These are phyloP conservation scores for Gryllus bimaculatus DNA, from an alignment of 1,140 invertebrate genomes.

Conservation along the genomic window DNA sequence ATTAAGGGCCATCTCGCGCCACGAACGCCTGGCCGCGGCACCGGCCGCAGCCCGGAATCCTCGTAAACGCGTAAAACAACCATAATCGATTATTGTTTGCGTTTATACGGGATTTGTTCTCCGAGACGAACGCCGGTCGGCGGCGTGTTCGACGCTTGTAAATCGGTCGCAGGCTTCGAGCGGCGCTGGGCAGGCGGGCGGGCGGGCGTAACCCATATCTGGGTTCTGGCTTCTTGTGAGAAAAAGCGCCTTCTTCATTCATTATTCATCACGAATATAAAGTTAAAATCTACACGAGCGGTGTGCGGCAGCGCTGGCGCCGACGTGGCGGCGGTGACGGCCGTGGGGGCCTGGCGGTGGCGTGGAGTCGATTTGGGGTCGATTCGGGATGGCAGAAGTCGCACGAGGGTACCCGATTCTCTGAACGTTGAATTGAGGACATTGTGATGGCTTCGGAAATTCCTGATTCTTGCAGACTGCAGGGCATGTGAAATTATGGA, in stretches of 20 bases:
- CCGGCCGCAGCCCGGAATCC: too few relatives aligned
- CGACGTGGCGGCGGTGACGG: background rate
- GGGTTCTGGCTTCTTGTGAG: background rate
- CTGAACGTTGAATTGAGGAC: too few relatives aligned
- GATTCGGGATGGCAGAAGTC: too few relatives aligned
- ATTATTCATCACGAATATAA: conserved; percentile 2
- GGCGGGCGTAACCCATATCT: background rate
- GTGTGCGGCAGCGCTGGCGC: background rate
- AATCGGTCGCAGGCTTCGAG: background rate
- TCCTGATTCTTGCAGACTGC: too few relatives aligned
- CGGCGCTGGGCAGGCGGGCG: background rate
- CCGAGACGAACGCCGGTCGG: background rate
- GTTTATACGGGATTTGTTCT: background rate
- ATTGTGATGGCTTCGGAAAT: too few relatives aligned
- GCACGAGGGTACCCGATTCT: too few relatives aligned
- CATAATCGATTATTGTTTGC: conserved; percentile 5
- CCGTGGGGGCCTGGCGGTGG: too few relatives aligned
- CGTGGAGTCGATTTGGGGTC: too few relatives aligned
- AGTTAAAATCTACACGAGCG: background rate
- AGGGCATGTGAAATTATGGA: too few relatives aligned
- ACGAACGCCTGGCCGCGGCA: too few relatives aligned
- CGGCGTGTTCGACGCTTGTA: background rate
- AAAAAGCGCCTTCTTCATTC: background rate
- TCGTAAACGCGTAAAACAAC: background rate
- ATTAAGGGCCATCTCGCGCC: too few relatives aligned